Percentiles rank a stretch among this genome's conserved stretches.
Conservation (phyloP, 2,888 invertebrate species). For the Macaria liturata region DNA sequence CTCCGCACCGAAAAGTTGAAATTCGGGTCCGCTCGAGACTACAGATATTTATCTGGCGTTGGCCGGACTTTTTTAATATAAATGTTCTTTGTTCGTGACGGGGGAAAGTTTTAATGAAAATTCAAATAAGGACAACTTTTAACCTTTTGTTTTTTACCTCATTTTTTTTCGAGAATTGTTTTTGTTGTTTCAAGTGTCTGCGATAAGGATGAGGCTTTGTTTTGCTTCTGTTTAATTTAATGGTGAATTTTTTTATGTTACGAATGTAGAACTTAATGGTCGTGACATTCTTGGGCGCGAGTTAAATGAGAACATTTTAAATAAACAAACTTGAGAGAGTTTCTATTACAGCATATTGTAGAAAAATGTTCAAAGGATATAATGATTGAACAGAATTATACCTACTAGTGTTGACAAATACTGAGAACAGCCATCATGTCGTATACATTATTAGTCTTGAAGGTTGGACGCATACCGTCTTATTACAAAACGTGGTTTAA, state of each 20-base stretch:
- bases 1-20: constrained; percentile 69
- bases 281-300: constrained; percentile 8
- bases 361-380: too few relatives aligned
- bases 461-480: too few relatives aligned
- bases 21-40: constrained; percentile 80
- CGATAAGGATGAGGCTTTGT: constrained; percentile 40
- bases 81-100: constrained; percentile 83
- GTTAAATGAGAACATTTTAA: constrained; percentile 2
- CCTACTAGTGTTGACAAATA: too few relatives aligned
- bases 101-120: constrained; percentile 79
- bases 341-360: too few relatives aligned
- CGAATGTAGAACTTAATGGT: constrained; percentile 19
- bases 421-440: too few relatives aligned
- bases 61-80: constrained; percentile 82
- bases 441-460: too few relatives aligned
- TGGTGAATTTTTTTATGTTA: constrained; percentile 5
- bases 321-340: too few relatives aligned
- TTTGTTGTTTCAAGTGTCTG: constrained; percentile 63
- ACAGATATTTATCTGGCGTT: constrained; percentile 82
- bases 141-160: constrained; percentile 64
- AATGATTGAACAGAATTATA: too few relatives aligned
- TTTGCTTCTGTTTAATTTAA: constrained; percentile 26
- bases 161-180: constrained; percentile 60
- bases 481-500: too few relatives aligned
- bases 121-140: constrained; percentile 79